Evolutionary conservation across 2,113 vertebrate genomes (phyloP).

Genomic region (Girardinichthys multiradiatus): DNA sequence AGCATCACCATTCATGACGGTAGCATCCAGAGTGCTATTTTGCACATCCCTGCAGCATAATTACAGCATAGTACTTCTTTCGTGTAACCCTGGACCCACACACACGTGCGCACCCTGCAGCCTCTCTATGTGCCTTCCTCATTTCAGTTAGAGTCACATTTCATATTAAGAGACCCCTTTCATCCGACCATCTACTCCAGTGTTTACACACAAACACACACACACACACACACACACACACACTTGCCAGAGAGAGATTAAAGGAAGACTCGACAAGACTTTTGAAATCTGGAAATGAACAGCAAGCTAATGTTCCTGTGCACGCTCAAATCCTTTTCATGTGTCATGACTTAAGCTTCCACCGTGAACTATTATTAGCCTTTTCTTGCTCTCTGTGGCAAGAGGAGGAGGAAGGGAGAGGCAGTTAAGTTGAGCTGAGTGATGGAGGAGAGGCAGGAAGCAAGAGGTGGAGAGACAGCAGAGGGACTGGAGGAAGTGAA

Average conservation of each 20-base stretch:
- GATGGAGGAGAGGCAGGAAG: constrained; percentile 34
- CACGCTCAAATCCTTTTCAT: constrained; percentile 49
- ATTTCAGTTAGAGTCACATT: constrained; percentile 67
- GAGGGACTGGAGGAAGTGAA: constrained; percentile 50
- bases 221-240: constrained; percentile 38
- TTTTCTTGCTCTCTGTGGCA: constrained; percentile 52
- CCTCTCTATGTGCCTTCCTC: constrained; percentile 31
- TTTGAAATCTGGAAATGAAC: constrained; percentile 52
- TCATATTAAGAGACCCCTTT: constrained; percentile 67
- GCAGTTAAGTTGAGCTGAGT: constrained; percentile 44
- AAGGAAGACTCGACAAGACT: constrained; percentile 51
- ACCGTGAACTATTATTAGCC: constrained; percentile 74
- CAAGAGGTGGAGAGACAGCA: constrained; percentile 54
- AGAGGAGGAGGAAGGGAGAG: constrained; percentile 44
- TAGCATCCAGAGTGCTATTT: constrained; percentile 50
- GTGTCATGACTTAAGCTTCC: constrained; percentile 67
- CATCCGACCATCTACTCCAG: constrained; percentile 58
- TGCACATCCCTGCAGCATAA: constrained; percentile 55
- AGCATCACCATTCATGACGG: constrained; percentile 32
- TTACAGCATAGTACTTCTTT: constrained; percentile 47
- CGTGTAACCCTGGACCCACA: constrained; percentile 26
- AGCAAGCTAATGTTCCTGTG: constrained; percentile 46
- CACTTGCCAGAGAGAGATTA: constrained; percentile 29
- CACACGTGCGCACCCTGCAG: constrained; percentile 1
- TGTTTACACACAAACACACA: constrained; percentile 55